Base-by-base conservation (phyloP, 2,113 vertebrate genomes). In the Glaucomys volans region DNA sequence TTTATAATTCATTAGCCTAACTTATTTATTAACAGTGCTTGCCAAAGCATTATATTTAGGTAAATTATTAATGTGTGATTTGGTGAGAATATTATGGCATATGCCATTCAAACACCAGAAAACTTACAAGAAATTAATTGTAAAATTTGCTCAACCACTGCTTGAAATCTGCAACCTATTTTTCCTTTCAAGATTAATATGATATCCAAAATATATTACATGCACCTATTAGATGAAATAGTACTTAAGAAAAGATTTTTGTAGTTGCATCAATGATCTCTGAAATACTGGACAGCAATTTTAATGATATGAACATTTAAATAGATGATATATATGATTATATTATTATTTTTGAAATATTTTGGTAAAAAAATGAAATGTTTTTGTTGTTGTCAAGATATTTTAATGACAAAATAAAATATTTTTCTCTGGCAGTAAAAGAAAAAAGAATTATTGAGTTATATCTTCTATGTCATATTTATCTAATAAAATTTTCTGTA, bases 51-150 rank as follows among this genome's bases (percentile, higher is more conserved):
- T 76, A 71, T 59, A 18, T 75, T 40, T 85, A 90, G 47, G n/a
- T 87, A 95, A 84, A 69, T 92, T 94, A 84, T 87, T 52, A 13
- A 28, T 74, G 40, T 80, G 30, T 81, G 28, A 30, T 77, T 95
- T 90, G 87, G 59, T 92, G 81, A 96, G 9, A 93, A 80, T 94
- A 87, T 84, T 92, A 64, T 72, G 50, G 24, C 69, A 37, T 71
- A 37, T 69, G 10, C 11, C 90, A n/a, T 95, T 93, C 72, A 94
- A 85, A 69, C 10, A 87, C 0, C 18, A 92, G 71, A 40, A 83
- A 75, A 92, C 47, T 97, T 92, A 62, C 35, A 66, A 93, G 32
- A 89, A 76, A 91, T 52, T 79, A 75, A 50, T 93, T 69, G 13
- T 10, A 76, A 80, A 93, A 81, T n/a, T 74, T 35, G 3, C 1